These are phyloP conservation scores for Anniella stebbinsi DNA, from an alignment of 2,797 vertebrate species.

Conservation along the genomic window DNA sequence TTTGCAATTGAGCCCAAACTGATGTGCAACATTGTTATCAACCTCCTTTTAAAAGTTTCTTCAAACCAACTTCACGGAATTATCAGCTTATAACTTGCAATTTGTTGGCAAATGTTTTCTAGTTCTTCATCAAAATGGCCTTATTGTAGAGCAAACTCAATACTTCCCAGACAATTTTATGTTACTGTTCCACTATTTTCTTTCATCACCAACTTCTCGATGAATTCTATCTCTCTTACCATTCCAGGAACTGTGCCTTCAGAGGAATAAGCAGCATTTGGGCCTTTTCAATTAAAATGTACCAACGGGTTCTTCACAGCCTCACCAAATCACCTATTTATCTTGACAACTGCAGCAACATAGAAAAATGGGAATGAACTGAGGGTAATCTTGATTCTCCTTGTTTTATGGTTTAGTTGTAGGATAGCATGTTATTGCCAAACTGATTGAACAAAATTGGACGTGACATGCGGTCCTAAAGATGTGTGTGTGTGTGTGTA, in stretches of 20 bases:
- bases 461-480: background rate
- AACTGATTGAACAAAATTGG: background rate
- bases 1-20: background rate
- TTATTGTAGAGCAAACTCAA: background rate
- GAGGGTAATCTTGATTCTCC: conserved; percentile 21
- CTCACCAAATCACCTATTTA: background rate
- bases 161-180: background rate
- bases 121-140: background rate
- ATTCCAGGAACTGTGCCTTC: conserved; percentile 7
- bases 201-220: background rate
- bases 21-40: background rate
- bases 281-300: conserved; percentile 17
- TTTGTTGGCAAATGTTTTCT: background rate
- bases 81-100: background rate
- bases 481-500: background rate
- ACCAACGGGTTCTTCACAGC: conserved; percentile 3
- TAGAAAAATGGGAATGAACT: conserved; percentile 1
- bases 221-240: background rate
- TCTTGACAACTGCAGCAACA: conserved; percentile 10
- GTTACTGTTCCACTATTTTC: background rate
- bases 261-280: conserved; percentile 12
- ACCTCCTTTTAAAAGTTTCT: background rate
- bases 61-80: background rate
- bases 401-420: background rate
- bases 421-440: background rate